Evolutionary conservation across 2,113 vertebrate species (phyloP), one percentile per base, ranked within the genome.

Genomic region (Meleagris gallopavo): DNA sequence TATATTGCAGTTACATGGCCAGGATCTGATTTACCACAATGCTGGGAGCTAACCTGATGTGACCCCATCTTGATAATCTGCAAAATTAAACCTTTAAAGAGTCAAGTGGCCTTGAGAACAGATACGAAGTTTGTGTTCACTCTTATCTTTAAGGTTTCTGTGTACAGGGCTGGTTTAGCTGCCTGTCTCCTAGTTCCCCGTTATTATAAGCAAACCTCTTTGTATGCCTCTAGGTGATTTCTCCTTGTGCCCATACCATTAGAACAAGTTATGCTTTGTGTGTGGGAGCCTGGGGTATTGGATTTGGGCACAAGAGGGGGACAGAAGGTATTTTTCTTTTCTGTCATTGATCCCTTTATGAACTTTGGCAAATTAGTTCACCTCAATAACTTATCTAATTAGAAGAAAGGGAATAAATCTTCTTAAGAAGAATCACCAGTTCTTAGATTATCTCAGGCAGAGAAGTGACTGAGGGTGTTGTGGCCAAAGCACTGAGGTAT

Each of bases 51-150:
- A 83, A 83, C 50, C 0, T 72, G 74, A 82, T 78, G 86, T 89
- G 86, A 89, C 71, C 78, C 18, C 29, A 46, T 83, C 32, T 65
- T 81, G 65, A 40, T 88, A 88, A 77, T 71, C 41, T 86, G 79
- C 52, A 74, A 80, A 91, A 91, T 92, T 80, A 79, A 94, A 84
- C 62, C 64, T 92, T 62, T 50, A 6, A 84, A 93, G 87, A 85
- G 15, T 52, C 58, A 74, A 73, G 65, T 5, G 25, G 71, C 54
- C 87, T 62, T 79, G 34, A 83, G 72, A 80, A 30, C 41, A 94
- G 67, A 30, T 66, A 67, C 1, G 43, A 89, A 46, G 38, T 62
- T 76, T 76, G 18, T 67, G 36, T 45, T 34, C 38, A 70, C 16
- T 86, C 82, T 81, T 89, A 83, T 78, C 86, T 88, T 93, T 70